Percentiles rank a stretch among this genome's conserved stretches.
Conservation (phyloP, 2,113 vertebrate species). For the Sminthopsis crassicaudata region DNA sequence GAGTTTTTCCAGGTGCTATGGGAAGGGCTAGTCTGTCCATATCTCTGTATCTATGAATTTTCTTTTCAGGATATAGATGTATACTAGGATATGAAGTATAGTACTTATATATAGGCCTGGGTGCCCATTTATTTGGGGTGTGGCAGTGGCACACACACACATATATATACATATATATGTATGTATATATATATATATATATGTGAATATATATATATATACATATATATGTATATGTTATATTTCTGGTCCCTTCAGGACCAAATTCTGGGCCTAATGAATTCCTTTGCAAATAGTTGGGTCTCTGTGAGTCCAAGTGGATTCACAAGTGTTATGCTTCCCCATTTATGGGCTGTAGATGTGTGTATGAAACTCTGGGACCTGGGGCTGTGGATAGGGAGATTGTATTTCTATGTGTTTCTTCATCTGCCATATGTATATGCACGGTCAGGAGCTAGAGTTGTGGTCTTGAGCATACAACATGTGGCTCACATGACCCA, state of each 20-base stretch:
- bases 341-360: constrained; percentile 40
- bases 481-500: neutral
- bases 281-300: neutral
- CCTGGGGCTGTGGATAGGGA: constrained; percentile 16
- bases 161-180: no score
- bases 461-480: accelerated
- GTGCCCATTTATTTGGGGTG: neutral
- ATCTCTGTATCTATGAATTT: neutral
- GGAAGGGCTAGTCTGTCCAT: neutral
- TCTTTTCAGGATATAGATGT: neutral
- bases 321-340: constrained; percentile 34
- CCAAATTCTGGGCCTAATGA: neutral
- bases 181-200: no score
- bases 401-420: neutral
- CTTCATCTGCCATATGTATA: neutral
- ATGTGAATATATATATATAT: no score
- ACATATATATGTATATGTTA: neutral
- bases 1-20: neutral
- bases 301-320: no score
- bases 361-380: constrained; percentile 9
- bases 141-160: no score
- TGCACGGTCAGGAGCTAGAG: neutral
- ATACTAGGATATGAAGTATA: neutral
- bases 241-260: neutral
- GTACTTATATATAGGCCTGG: neutral